phyloP scores from a whole-genome alignment of 2,797 vertebrate genomes.

The Amphiprion clarkii region DNA sequence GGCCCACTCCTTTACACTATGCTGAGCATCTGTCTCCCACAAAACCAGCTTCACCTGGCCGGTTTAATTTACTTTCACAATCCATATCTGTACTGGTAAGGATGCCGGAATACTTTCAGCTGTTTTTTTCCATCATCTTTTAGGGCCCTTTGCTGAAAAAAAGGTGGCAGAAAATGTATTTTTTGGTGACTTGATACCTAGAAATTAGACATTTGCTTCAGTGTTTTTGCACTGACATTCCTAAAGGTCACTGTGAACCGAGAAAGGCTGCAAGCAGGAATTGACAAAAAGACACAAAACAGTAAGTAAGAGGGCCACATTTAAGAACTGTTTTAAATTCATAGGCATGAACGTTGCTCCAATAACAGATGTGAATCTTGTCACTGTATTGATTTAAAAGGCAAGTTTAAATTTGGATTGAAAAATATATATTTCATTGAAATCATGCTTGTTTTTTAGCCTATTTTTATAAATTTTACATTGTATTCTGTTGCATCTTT shows the following conservation, averaged over 20 bases:
- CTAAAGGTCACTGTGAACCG: slow-evolving; percentile 60
- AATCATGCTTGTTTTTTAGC: no score
- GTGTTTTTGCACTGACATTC: slow-evolving; percentile 52
- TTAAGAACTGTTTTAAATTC: slow-evolving; percentile 16
- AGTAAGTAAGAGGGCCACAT: slow-evolving; percentile 12
- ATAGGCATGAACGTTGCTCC: slow-evolving; percentile 6
- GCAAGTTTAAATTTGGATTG: neutral
- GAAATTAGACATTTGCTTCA: slow-evolving; percentile 46
- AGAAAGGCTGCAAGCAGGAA: slow-evolving; percentile 38
- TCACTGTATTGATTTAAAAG: slow-evolving; percentile 7
- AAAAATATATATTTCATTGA: no score
- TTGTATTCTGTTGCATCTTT: slow-evolving; percentile 24
- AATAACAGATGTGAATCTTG: neutral
- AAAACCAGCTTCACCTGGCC: slow-evolving; percentile 42
- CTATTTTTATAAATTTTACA: slow-evolving; percentile 29
- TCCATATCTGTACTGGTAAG: slow-evolving; percentile 17
- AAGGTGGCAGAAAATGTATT: slow-evolving; percentile 27
- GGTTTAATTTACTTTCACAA: slow-evolving; percentile 34
- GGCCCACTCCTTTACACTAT: slow-evolving; percentile 50
- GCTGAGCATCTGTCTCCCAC: slow-evolving; percentile 48
- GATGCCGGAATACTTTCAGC: slow-evolving; percentile 22
- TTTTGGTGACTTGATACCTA: slow-evolving; percentile 26
- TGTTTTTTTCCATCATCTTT: neutral
- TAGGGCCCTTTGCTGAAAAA: slow-evolving; percentile 3
- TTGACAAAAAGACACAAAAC: slow-evolving; percentile 31